Evolutionary conservation across 1,140 invertebrate genomes (phyloP).

Genomic region (Nebria ingens): DNA sequence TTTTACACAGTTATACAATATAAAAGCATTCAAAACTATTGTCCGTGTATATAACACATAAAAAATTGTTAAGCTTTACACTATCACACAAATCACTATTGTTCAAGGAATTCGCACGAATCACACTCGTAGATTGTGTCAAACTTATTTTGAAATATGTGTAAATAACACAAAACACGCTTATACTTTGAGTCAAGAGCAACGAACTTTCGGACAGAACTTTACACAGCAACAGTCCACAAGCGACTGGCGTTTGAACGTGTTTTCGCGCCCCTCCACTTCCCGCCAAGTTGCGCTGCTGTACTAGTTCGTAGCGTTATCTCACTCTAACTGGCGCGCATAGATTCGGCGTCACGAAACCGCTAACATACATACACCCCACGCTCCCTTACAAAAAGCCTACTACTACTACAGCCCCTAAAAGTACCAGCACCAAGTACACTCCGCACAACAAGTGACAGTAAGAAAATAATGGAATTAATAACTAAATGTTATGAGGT

Average conservation of each 20-base stretch:
- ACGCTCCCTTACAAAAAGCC: constrained; percentile 29
- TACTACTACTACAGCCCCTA: constrained; percentile 25
- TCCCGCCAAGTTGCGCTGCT: not conserved
- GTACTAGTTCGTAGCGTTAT: not conserved
- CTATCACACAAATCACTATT: too few relatives aligned
- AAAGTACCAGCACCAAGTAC: constrained; percentile 24
- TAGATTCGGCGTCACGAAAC: constrained; percentile 18
- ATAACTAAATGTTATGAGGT: too few relatives aligned
- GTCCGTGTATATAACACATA: too few relatives aligned
- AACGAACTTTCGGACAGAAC: not conserved
- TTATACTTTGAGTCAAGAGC: too few relatives aligned
- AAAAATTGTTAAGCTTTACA: too few relatives aligned
- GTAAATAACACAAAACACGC: too few relatives aligned
- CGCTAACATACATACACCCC: constrained; percentile 32
- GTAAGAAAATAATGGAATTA: too few relatives aligned
- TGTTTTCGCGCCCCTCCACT: constrained; percentile 15
- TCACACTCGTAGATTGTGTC: too few relatives aligned
- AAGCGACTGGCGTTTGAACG: constrained; percentile 24
- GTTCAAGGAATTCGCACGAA: too few relatives aligned
- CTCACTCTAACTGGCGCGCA: not conserved
- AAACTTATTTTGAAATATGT: too few relatives aligned
- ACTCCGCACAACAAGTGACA: not conserved
- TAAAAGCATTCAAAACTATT: too few relatives aligned
- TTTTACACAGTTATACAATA: too few relatives aligned
- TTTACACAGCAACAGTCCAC: not conserved